These are phyloP conservation scores for Eolophus roseicapilla DNA, from an alignment of 2,113 vertebrate species.

Conservation along the genomic window DNA sequence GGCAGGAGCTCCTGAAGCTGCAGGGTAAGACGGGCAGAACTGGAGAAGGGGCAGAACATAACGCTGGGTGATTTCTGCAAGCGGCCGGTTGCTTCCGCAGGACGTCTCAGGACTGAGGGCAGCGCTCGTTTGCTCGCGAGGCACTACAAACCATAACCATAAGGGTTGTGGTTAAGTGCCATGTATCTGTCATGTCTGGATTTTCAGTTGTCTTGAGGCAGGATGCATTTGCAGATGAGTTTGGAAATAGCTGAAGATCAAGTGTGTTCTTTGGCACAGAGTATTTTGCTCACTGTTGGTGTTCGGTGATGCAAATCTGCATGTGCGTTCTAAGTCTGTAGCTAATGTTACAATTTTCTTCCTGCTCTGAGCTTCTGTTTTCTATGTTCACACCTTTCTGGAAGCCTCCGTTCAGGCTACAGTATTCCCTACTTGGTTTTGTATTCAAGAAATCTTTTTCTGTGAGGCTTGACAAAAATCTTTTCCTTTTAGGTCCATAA, in stretches of 20 bases:
- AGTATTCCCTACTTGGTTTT: not conserved
- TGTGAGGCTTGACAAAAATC: not conserved
- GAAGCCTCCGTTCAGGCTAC: not conserved
- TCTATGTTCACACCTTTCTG: not conserved
- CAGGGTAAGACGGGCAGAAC: not conserved
- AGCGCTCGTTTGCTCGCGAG: not conserved
- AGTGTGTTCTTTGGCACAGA: not conserved
- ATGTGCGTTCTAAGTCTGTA: not conserved
- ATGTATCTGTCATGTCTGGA: not conserved
- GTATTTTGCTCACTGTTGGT: not conserved
- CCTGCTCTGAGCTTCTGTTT: not conserved
- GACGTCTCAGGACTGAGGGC: not conserved
- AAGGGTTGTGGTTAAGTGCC: not conserved
- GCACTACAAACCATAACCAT: not conserved
- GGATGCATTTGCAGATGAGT: not conserved
- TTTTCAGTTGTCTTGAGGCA: not conserved
- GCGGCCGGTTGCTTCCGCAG: not conserved
- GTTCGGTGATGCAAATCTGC: not conserved
- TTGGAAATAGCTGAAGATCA: not conserved
- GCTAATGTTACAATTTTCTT: not conserved
- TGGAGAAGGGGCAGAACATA: not conserved
- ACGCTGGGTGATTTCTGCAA: constrained; percentile 12
- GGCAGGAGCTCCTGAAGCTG: not conserved
- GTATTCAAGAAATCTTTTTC: not conserved
- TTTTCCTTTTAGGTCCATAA: not conserved